phyloP scores from a whole-genome alignment of 2,797 vertebrate genomes.

The Coreius guichenoti region DNA sequence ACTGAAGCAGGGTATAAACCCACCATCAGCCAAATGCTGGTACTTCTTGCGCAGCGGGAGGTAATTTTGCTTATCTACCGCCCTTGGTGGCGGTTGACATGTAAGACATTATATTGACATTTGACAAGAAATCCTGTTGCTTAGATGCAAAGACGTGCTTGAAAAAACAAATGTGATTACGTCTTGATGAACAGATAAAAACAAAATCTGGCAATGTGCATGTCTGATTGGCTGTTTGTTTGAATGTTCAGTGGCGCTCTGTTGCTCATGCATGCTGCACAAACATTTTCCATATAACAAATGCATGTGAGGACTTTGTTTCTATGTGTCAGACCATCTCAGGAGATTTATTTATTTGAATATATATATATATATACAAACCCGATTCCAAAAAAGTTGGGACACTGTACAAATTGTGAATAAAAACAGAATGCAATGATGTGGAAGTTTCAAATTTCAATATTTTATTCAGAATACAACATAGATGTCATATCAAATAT shows the following conservation, averaged over 20 bases:
- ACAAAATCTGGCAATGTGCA: slow-evolving; percentile 7
- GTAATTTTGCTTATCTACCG: neutral
- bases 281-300: neutral
- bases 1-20: slow-evolving; percentile 3
- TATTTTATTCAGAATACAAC: no score
- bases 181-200: slow-evolving; percentile 11
- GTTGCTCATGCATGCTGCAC: neutral
- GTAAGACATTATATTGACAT: neutral
- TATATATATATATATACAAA: no score
- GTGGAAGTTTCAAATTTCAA: no score
- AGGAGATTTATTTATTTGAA: neutral
- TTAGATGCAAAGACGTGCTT: neutral
- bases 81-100: neutral
- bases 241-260: neutral
- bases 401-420: no score
- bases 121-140: slow-evolving; percentile 15
- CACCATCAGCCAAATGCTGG: neutral
- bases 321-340: neutral
- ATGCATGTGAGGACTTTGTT: neutral
- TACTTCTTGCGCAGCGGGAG: neutral
- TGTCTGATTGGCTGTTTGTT: slow-evolving; percentile 3
- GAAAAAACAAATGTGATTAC: neutral
- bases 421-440: no score
- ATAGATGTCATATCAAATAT: no score
- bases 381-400: no score